These are phyloP conservation scores for Dascyllus trimaculatus DNA, from an alignment of 2,113 vertebrate genomes.

Conservation along the genomic window DNA sequence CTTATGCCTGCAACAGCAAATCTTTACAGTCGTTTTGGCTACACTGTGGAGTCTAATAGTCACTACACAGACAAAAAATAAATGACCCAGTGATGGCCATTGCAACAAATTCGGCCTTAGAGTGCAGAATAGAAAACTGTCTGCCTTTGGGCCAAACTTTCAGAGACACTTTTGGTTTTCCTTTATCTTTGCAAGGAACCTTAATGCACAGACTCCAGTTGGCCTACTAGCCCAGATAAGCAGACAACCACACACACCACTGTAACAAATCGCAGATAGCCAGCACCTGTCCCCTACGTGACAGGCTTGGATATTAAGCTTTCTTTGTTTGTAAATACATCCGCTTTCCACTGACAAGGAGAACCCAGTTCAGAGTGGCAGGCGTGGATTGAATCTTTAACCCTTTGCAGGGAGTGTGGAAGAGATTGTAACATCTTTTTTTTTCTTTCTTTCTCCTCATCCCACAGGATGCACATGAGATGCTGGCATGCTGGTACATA, in stretches of 20 bases:
- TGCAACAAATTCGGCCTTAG: constrained; percentile 40
- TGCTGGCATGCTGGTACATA: constrained; percentile 40
- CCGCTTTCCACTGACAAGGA: constrained; percentile 72
- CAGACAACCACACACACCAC: constrained; percentile 57
- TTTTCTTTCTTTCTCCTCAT: not conserved
- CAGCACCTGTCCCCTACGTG: constrained; percentile 80
- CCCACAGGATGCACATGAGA: constrained; percentile 33
- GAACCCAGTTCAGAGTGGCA: constrained; percentile 68
- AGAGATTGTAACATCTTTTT: constrained; percentile 28
- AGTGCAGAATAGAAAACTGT: constrained; percentile 42
- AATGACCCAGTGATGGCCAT: constrained; percentile 18
- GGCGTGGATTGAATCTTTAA: constrained; percentile 68
- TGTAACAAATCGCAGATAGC: constrained; percentile 69
- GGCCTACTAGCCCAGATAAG: constrained; percentile 73
- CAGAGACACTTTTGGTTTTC: constrained; percentile 29
- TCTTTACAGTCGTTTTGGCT: constrained; percentile 64
- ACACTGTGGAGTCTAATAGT: constrained; percentile 53
- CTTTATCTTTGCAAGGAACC: constrained; percentile 28
- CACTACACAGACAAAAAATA: constrained; percentile 54
- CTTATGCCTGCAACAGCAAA: constrained; percentile 71
- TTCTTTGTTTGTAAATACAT: constrained; percentile 83
- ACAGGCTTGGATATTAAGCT: constrained; percentile 78
- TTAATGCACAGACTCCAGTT: constrained; percentile 46
- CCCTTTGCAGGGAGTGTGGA: constrained; percentile 52
- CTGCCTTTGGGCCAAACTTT: constrained; percentile 64